These are phyloP conservation scores for Echeneis naucrates DNA, from an alignment of 2,797 vertebrate genomes.

Conservation along the genomic window DNA sequence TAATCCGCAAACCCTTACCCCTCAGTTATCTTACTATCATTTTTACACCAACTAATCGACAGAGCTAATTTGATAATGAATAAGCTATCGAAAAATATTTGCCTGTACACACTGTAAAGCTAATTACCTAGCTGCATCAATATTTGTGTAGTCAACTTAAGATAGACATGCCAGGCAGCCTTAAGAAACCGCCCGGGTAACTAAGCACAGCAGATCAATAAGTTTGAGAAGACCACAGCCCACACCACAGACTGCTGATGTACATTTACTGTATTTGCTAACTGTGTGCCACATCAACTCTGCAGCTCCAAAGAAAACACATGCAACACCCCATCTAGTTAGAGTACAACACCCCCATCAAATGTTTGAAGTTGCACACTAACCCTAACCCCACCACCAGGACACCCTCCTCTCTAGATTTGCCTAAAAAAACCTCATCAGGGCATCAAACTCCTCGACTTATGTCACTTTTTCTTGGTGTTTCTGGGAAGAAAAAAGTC, in stretches of 20 bases:
- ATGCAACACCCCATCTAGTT: constrained; percentile 57
- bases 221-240: constrained; percentile 40
- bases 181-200: constrained; percentile 45
- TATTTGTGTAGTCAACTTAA: constrained; percentile 57
- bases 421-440: constrained; percentile 27
- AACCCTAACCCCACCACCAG: constrained; percentile 55
- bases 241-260: constrained; percentile 53
- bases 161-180: constrained; percentile 36
- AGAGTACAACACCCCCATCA: constrained; percentile 58
- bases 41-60: not conserved
- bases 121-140: constrained; percentile 65
- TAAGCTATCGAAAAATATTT: constrained; percentile 20
- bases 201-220: constrained; percentile 41
- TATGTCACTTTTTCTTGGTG: constrained; percentile 30
- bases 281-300: constrained; percentile 46
- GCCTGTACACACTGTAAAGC: constrained; percentile 10
- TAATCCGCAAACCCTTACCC: not conserved
- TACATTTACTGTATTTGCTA: constrained; percentile 52
- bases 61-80: constrained; percentile 4
- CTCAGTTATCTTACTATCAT: not conserved
- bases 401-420: constrained; percentile 18
- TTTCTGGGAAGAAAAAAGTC: constrained; percentile 21
- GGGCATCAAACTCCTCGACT: constrained; percentile 25
- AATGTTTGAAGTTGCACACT: constrained; percentile 54
- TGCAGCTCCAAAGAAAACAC: constrained; percentile 51